Percentiles rank a stretch among this genome's conserved stretches.
Evolutionary conservation across 2,888 invertebrate genomes (phyloP).

Genomic region (Brassicogethes aeneus): DNA sequence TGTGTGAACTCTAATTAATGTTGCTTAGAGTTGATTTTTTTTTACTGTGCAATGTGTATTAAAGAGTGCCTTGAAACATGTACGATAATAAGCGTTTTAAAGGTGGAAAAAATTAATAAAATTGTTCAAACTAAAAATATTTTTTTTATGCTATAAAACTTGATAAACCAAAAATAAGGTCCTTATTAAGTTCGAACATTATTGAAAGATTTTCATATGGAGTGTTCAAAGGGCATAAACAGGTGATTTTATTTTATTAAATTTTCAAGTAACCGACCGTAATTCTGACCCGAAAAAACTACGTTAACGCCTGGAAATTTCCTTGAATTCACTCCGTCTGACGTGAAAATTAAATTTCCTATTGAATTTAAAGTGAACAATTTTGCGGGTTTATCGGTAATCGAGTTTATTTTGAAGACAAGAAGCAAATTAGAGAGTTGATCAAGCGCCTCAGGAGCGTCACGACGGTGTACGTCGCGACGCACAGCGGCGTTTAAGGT

Average conservation of each 20-base stretch:
- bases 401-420: constrained; percentile 38
- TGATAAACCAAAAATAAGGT: no score
- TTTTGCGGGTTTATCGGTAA: constrained; percentile 28
- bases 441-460: constrained; percentile 19
- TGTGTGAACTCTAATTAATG: no score
- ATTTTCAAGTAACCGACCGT: constrained; percentile 31
- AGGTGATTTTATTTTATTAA: constrained; percentile 32
- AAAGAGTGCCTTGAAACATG: no score
- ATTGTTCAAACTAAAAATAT: no score
- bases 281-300: constrained; percentile 14
- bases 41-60: no score
- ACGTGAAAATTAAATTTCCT: constrained; percentile 15
- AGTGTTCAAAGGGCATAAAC: constrained; percentile 25
- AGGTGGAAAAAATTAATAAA: no score
- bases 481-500: constrained; percentile 33
- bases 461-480: background rate
- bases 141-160: no score
- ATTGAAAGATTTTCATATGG: constrained; percentile 30
- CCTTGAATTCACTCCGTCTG: no score
- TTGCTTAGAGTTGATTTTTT: no score
- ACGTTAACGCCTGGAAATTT: no score
- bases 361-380: constrained; percentile 18
- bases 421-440: constrained; percentile 38
- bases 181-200: constrained; percentile 31
- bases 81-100: no score